A percentile compares a stretch with the other conserved stretches of the same genome.
Conservation (phyloP, 2,888 invertebrate species). For the Cistogaster globosa region DNA sequence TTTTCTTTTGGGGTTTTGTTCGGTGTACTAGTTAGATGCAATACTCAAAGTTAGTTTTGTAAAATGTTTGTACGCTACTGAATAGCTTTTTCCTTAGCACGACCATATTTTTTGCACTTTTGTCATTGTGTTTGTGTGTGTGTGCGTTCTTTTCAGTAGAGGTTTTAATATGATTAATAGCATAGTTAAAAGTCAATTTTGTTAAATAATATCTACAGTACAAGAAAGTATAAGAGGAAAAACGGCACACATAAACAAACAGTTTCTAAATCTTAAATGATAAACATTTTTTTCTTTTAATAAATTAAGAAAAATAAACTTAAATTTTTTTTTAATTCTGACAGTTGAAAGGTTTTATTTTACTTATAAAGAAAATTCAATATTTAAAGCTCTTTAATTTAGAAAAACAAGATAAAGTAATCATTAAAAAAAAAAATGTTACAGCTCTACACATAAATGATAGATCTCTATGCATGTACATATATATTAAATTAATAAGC, state of each 20-base stretch:
- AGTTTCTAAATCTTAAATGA: conserved; percentile 52
- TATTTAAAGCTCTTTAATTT: too few species aligned
- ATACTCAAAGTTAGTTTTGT: conserved; percentile 42
- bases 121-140: conserved; percentile 21
- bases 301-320: conserved; percentile 18
- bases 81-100: conserved; percentile 46
- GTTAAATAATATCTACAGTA: conserved; percentile 56
- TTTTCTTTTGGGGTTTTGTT: conserved; percentile 59
- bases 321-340: conserved; percentile 27
- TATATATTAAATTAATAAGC: too few species aligned
- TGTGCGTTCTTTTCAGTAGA: conserved; percentile 47
- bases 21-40: conserved; percentile 58
- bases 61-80: conserved; percentile 39
- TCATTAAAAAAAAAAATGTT: too few species aligned
- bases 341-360: neutral
- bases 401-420: too few species aligned
- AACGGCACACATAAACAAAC: neutral
- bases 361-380: neutral
- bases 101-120: conserved; percentile 22
- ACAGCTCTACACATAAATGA: too few species aligned
- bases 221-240: conserved; percentile 5
- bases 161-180: conserved; percentile 70
- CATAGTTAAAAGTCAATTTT: conserved; percentile 70
- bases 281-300: conserved; percentile 6
- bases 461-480: too few species aligned